Conservation (phyloP, 2,888 invertebrate genomes). For the Scaptomyza reducta region DNA sequence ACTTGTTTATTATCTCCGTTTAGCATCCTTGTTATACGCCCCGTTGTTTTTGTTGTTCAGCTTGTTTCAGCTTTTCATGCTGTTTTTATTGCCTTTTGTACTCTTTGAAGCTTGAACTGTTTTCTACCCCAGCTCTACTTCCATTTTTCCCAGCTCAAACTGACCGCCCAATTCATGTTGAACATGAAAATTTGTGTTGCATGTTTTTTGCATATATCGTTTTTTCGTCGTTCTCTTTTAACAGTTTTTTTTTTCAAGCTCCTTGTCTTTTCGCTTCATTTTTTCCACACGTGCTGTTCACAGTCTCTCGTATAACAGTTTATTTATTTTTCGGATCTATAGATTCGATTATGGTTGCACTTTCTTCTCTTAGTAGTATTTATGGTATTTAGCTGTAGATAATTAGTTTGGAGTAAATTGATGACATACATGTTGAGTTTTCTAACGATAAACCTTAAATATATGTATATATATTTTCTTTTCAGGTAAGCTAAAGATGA, state of each 20-base stretch:
- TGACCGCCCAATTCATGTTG: slow-evolving; percentile 65
- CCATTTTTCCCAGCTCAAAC: background rate
- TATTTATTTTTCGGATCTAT: slow-evolving; percentile 56
- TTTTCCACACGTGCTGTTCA: slow-evolving; percentile 1
- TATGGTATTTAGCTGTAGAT: background rate
- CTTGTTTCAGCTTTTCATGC: slow-evolving; percentile 14
- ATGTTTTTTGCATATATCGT: slow-evolving; percentile 26
- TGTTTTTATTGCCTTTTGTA: slow-evolving; percentile 18
- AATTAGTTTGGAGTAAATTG: background rate
- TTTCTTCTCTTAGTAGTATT: background rate
- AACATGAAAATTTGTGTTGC: slow-evolving; percentile 73
- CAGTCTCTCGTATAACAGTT: slow-evolving; percentile 16
- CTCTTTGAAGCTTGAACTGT: slow-evolving; percentile 14
- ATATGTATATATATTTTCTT: slow-evolving; percentile 14
- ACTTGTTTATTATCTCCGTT: slow-evolving; percentile 13
- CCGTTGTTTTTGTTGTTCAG: slow-evolving; percentile 11
- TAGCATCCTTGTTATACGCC: slow-evolving; percentile 10
- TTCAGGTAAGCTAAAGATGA: slow-evolving; percentile 59
- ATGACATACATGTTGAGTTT: background rate
- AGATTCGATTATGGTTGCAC: slow-evolving; percentile 22
- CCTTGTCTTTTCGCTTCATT: background rate
- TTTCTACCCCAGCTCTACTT: background rate
- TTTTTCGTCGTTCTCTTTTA: slow-evolving; percentile 16
- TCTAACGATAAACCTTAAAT: background rate
- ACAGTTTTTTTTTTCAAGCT: slow-evolving; percentile 11